Evolutionary conservation across 2,797 vertebrate genomes (phyloP).

Genomic region (Tapirus indicus): DNA sequence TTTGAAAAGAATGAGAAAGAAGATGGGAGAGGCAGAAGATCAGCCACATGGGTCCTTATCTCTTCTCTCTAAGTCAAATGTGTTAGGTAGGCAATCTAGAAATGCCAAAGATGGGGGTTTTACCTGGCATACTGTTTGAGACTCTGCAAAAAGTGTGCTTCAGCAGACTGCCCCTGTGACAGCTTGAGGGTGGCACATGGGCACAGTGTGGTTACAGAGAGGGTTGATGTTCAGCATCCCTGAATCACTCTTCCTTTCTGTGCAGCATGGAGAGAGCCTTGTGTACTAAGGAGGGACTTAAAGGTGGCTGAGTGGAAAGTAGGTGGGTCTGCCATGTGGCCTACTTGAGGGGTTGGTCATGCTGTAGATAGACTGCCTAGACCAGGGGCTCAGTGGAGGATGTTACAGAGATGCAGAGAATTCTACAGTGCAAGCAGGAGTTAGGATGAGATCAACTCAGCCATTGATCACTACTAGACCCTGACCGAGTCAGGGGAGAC

Average conservation of each 20-base stretch:
- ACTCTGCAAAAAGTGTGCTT: too few species aligned
- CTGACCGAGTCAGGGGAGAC: background rate
- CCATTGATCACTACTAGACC: background rate
- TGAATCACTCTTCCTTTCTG: background rate
- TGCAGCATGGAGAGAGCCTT: fast-evolving
- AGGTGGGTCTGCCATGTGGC: fast-evolving
- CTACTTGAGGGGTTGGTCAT: background rate
- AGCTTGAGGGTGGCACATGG: background rate
- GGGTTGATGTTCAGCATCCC: background rate
- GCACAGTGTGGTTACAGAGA: background rate
- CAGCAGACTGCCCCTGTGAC: background rate
- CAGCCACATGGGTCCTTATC: background rate
- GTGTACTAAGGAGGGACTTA: background rate
- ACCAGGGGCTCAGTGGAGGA: fast-evolving
- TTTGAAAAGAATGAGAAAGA: background rate
- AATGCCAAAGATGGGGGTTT: background rate
- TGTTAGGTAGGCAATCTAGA: background rate
- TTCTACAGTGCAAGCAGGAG: background rate
- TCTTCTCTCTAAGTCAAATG: background rate
- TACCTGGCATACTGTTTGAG: background rate
- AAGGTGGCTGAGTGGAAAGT: too few species aligned
- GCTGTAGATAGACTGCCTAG: background rate
- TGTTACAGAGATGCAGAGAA: background rate
- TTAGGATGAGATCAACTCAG: background rate
- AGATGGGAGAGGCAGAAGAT: background rate